Evolutionary conservation across 2,888 invertebrate species (phyloP), one percentile per base, ranked within the genome.

Genomic region (Melikaiella ostensackeni): DNA sequence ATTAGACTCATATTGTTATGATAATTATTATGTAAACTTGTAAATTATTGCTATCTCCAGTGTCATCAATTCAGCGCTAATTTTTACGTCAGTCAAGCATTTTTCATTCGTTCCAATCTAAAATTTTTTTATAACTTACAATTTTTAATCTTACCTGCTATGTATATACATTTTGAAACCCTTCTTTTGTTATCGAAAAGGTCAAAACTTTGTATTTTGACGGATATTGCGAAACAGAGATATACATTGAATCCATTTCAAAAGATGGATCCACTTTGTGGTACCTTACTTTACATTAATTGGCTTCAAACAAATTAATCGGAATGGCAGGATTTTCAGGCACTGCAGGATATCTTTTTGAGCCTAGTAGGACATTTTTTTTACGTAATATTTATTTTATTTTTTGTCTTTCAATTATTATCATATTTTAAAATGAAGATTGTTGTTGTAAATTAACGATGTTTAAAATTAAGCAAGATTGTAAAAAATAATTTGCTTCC

Each of bases 61-160:
- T 33, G 4, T 70, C 13, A 50, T 50, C 46, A 42, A 70, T 21
- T 66, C n/a, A 46, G 70, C 27, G 70, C 70, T 50, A 46, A 70
- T 70, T 70, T 70, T 70, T 50, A 70, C 50, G 30, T 50, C 2
- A 70, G 70, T 70, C 33, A 70, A 70, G 46, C 66, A 66, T 46
- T 66, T 66, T 27, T 66, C 24, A 66, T 24, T 46, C 27, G 13
- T 64, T n/a, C 13, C 24, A 46, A 30, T 66, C 5, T 46, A 27
- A 66, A 66, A 2, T 66, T 50, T 24, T 30, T 62, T 38, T 13
- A 30, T 24, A 66, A 66, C 16, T 24, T 16, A 8, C 19, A 11
- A 7, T 21, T 55, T 55, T 21, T 2, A 21, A 21, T 21, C 7
- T 21, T n/a, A 11, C 13, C 38, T 13, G 38, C 9, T 38, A 38